A percentile compares a stretch with the other conserved stretches of the same genome.
These are phyloP conservation scores for Eulemur coronatus DNA, from an alignment of 2,797 vertebrate species.

Conservation along the genomic window DNA sequence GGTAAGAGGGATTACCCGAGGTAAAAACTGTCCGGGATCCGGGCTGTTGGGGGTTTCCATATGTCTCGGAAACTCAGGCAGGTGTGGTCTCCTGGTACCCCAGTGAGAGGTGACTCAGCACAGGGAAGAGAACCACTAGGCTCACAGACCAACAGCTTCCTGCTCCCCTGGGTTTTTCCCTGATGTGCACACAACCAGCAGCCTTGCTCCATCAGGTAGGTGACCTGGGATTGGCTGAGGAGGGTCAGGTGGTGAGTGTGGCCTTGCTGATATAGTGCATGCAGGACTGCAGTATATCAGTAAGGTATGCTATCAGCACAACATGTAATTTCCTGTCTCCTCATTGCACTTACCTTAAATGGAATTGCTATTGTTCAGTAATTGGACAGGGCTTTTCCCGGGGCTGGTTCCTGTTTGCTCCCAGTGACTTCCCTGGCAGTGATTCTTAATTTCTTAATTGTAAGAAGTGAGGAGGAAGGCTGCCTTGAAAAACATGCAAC, in stretches of 20 bases:
- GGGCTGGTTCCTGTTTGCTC: slow-evolving; percentile 46
- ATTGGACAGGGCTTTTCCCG: slow-evolving; percentile 39
- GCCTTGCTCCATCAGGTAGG: not conserved
- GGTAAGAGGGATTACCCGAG: slow-evolving; percentile 49
- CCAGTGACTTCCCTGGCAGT: not conserved
- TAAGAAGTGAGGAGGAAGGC: not conserved
- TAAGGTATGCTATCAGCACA: not conserved
- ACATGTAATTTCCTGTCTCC: slow-evolving; percentile 43
- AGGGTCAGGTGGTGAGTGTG: not conserved
- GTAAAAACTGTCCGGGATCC: slow-evolving; percentile 25
- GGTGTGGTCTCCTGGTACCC: slow-evolving; percentile 34
- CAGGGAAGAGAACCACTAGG: not conserved
- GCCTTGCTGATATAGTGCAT: not conserved
- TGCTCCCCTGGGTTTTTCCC: slow-evolving; percentile 61
- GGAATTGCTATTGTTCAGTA: not conserved
- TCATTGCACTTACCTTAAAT: not conserved
- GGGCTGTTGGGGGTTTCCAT: slow-evolving; percentile 63
- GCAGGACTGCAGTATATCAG: not conserved
- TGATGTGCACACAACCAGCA: not conserved
- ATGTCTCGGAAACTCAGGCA: slow-evolving; percentile 9
- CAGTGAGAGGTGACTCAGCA: slow-evolving; percentile 50
- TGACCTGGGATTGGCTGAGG: not conserved
- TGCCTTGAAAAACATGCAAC: not conserved
- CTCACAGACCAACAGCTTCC: slow-evolving; percentile 39
- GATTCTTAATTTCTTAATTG: slow-evolving; percentile 29